phyloP scores from a whole-genome alignment of 2,888 invertebrate species.

The Nymphalis c-album region DNA sequence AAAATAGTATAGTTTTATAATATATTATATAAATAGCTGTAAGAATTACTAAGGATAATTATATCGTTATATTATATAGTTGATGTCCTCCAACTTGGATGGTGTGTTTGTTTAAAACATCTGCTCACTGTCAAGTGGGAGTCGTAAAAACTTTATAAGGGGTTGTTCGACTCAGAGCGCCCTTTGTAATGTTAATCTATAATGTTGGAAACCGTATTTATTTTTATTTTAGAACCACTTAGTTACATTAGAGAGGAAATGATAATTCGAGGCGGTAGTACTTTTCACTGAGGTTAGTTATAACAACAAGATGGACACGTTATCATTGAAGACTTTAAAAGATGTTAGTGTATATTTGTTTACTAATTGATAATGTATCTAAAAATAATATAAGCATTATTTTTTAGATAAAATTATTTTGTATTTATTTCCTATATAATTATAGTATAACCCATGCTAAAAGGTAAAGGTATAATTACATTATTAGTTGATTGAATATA shows the following conservation, averaged over 20 bases:
- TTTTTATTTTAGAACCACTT: slow-evolving; percentile 31
- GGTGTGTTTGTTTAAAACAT: slow-evolving; percentile 66
- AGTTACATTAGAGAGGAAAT: slow-evolving; percentile 19
- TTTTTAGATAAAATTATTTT: no score
- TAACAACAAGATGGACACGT: no score
- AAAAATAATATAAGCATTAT: no score
- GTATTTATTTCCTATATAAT: no score
- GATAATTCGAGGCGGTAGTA: neutral
- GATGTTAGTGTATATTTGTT: neutral
- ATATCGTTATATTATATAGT: slow-evolving; percentile 3
- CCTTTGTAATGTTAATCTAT: slow-evolving; percentile 54
- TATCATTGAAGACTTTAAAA: neutral
- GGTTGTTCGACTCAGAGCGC: slow-evolving; percentile 53
- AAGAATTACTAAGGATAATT: no score
- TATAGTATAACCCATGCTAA: no score
- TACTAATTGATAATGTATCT: neutral
- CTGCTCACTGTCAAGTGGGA: slow-evolving; percentile 63
- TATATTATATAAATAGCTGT: no score
- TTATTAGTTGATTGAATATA: neutral
- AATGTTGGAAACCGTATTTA: slow-evolving; percentile 38
- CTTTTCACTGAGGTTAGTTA: no score
- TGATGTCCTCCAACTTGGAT: slow-evolving; percentile 45
- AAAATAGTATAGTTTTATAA: no score
- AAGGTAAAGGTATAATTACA: no score
- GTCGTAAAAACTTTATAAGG: slow-evolving; percentile 62